A percentile compares a stretch with the other conserved stretches of the same genome.
These are phyloP conservation scores for Picathartes gymnocephalus DNA, from an alignment of 2,113 vertebrate species.

Conservation along the genomic window DNA sequence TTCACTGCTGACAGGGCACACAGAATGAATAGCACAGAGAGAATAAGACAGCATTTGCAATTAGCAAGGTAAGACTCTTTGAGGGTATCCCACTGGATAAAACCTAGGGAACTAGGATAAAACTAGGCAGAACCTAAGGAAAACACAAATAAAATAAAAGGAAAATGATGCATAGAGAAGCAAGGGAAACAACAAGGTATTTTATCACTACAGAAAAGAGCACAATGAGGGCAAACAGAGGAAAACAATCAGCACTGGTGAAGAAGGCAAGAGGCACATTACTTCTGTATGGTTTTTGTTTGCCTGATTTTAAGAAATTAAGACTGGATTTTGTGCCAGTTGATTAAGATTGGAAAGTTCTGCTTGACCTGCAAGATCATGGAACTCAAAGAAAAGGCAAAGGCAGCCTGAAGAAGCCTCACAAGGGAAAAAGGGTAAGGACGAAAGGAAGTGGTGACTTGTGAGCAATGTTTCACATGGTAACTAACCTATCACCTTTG, in stretches of 20 bases:
- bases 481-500: neutral
- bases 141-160: neutral
- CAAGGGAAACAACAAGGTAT: accelerated
- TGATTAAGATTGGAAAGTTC: neutral
- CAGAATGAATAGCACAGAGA: neutral
- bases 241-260: neutral
- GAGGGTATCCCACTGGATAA: neutral
- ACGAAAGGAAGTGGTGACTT: neutral
- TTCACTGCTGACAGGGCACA: neutral
- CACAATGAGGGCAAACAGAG: neutral
- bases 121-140: neutral
- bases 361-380: neutral
- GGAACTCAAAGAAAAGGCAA: neutral
- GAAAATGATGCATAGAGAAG: neutral
- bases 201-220: neutral
- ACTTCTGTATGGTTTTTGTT: neutral
- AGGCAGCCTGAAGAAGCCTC: neutral
- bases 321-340: neutral
- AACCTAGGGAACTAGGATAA: neutral
- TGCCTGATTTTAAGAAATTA: neutral
- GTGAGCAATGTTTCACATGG: neutral
- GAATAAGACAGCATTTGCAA: neutral
- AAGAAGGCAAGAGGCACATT: neutral
- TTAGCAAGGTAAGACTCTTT: neutral
- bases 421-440: neutral